Conservation (phyloP, 2,113 vertebrate species). For the Ciconia boyciana region DNA sequence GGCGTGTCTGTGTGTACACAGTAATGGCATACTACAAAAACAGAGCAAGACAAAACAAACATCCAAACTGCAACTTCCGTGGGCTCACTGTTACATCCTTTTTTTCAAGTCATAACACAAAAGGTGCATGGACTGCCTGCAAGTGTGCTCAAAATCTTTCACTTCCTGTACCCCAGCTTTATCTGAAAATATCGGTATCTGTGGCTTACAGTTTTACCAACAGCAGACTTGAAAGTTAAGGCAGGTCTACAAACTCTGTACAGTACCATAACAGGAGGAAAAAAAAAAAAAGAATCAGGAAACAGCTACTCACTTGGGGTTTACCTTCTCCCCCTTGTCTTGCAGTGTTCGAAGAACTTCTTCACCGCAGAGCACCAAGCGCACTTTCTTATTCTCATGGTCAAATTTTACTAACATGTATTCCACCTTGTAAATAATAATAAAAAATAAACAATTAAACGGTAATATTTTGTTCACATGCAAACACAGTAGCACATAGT, state of each 20-base stretch:
- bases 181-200: neutral
- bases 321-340: constrained; percentile 89
- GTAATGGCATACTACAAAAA: neutral
- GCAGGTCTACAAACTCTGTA: neutral
- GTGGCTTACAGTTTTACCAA: neutral
- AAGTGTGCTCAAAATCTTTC: neutral
- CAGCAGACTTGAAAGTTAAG: neutral
- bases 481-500: neutral
- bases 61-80: neutral
- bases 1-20: neutral
- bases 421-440: constrained; percentile 83
- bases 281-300: neutral
- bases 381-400: constrained; percentile 87
- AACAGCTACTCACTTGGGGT: constrained; percentile 89
- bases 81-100: neutral
- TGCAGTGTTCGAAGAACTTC: constrained; percentile 90
- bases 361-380: constrained; percentile 79
- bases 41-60: neutral
- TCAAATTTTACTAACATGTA: constrained; percentile 96
- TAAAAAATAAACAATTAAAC: neutral
- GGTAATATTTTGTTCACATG: neutral
- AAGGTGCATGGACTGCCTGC: neutral
- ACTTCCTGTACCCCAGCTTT: neutral
- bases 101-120: neutral
- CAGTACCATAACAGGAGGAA: neutral